Evolutionary conservation across 2,797 vertebrate genomes (phyloP), one percentile per base, ranked within the genome.

Genomic region (Centropyge bicolor): DNA sequence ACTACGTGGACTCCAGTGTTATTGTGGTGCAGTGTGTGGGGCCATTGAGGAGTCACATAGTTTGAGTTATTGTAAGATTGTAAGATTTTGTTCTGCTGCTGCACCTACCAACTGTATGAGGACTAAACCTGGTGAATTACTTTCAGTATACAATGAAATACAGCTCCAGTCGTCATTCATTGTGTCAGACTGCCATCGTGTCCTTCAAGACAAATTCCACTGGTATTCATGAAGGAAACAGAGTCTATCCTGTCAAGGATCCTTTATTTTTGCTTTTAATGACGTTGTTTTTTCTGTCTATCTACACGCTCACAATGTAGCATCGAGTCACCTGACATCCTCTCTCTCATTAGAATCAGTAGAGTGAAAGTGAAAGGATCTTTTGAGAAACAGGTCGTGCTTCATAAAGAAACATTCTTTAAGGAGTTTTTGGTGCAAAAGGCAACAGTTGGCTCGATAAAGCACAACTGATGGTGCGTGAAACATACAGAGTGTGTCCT

Each of bases 131-230:
- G 6, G 7, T 24, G 40, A 27, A 48, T 20, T 17, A 38, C 20
- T 38, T 59, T 38, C 24, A 68, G n/a, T 38, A 60, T n/a, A n/a
- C n/a, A n/a, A n/a, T n/a, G n/a, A n/a, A 57, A 41, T 41, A 20
- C 36, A 45, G 41, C 6, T 35, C 31, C 11, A 27, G 40, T 70
- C 6, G 1, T 48, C 43, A 22, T 20, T 0, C 13, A 3, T 5
- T 36, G 14, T n/a, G 36, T 43, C 13, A 52, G 57, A 72, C 46
- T 45, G 41, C 3, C 5, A 54, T 27, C n/a, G 27, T 17, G 17
- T 22, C 27, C 22, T 41, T 43, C 9, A 12, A 19, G 13, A 73
- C 36, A 22, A 35, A 55, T 64, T 55, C 4, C 27, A 36, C 61
- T 17, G 0, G 1, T 46, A 27, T 24, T 65, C 31, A 74, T 31